A percentile compares a stretch with the other conserved stretches of the same genome.
Conservation (phyloP, 2,888 invertebrate genomes). For the Nomada ruficornis region DNA sequence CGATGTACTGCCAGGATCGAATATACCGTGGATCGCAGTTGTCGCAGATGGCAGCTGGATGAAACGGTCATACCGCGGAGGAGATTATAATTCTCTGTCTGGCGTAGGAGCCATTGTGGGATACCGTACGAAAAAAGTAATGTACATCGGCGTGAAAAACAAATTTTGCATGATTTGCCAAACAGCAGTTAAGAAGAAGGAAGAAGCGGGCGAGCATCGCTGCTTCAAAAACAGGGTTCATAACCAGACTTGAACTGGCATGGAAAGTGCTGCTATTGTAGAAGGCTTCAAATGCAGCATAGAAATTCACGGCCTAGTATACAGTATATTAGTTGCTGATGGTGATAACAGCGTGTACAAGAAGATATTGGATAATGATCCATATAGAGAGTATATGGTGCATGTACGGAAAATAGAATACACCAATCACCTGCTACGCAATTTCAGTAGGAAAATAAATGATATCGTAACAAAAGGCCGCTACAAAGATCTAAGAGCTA, state of each 20-base stretch:
- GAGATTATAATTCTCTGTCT: too few relatives aligned
- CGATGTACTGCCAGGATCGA: too few relatives aligned
- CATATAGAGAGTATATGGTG: conserved; percentile 2
- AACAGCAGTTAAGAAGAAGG: not conserved
- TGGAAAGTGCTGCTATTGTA: conserved; percentile 57
- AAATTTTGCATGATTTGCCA: not conserved
- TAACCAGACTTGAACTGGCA: conserved; percentile 1
- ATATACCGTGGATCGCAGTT: too few relatives aligned
- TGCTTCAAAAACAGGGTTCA: conserved; percentile 72
- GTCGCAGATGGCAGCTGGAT: not conserved
- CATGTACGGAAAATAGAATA: too few relatives aligned
- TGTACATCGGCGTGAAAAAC: not conserved
- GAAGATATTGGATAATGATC: not conserved
- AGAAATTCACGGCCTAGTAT: not conserved
- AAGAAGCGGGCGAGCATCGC: not conserved
- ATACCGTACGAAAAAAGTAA: not conserved
- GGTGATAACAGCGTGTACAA: not conserved
- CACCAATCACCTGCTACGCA: too few relatives aligned
- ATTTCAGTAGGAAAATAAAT: conserved; percentile 12
- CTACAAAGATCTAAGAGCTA: not conserved
- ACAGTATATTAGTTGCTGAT: not conserved
- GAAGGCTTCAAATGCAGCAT: conserved; percentile 56
- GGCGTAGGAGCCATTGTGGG: too few relatives aligned
- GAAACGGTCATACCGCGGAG: not conserved
- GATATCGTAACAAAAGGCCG: not conserved